Conservation (phyloP, 2,888 invertebrate species). For the Rhagonycha lutea region DNA sequence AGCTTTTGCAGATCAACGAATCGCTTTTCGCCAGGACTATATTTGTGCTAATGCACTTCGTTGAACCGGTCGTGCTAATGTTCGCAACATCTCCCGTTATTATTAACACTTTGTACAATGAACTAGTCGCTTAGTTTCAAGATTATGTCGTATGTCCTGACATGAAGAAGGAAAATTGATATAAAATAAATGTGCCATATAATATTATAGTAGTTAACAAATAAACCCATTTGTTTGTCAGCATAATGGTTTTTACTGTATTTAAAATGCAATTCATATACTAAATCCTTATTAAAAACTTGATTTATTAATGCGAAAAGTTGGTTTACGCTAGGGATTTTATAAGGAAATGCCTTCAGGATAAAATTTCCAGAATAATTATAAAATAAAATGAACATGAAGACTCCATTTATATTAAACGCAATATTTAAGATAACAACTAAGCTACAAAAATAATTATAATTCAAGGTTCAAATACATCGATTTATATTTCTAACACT, state of each 20-base stretch:
- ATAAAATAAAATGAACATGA: not conserved
- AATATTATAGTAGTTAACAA: not conserved
- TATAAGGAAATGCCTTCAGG: not conserved
- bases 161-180: not conserved
- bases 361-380: not conserved
- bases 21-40: slow-evolving; percentile 17
- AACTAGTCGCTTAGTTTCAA: slow-evolving; percentile 14
- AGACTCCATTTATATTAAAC: not conserved
- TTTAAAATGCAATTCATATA: not conserved
- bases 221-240: not conserved
- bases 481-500: not conserved
- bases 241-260: not conserved
- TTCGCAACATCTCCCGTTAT: slow-evolving; percentile 16
- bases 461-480: not conserved
- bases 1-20: slow-evolving; percentile 19
- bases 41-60: slow-evolving; percentile 23
- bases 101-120: slow-evolving; percentile 20
- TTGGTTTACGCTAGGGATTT: not conserved
- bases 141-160: slow-evolving; percentile 14
- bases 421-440: not conserved
- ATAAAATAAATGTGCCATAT: not conserved
- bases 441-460: not conserved
- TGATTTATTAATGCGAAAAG: not conserved
- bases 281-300: not conserved
- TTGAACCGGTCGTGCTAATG: slow-evolving; percentile 20